A percentile compares a stretch with the other conserved stretches of the same genome.
phyloP scores from a whole-genome alignment of 2,888 invertebrate genomes.

The Brassicogethes aeneus region DNA sequence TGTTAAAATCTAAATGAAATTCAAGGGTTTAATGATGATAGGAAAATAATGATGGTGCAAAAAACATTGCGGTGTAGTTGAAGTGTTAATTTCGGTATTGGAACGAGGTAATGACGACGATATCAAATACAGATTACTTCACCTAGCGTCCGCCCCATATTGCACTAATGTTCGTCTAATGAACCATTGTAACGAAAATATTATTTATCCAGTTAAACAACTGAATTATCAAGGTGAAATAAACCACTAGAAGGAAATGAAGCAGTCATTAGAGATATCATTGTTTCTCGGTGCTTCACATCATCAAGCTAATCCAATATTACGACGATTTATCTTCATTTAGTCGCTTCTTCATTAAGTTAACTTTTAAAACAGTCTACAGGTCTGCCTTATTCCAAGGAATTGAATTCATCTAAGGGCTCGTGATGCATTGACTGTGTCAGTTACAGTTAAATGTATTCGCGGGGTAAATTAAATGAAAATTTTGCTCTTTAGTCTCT shows the following conservation, averaged over 20 bases:
- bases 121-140: constrained; percentile 32
- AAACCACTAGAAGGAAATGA: no score
- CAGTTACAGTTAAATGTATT: no score
- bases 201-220: no score
- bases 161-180: constrained; percentile 11
- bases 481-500: no score
- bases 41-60: constrained; percentile 20
- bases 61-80: constrained; percentile 21
- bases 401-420: background rate
- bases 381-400: no score
- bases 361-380: constrained; percentile 39
- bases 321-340: constrained; percentile 44
- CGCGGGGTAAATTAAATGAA: no score
- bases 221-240: background rate
- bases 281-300: constrained; percentile 30
- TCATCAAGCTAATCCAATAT: constrained; percentile 44
- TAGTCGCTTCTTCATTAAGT: constrained; percentile 42
- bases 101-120: constrained; percentile 23
- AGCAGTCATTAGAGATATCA: constrained; percentile 20
- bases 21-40: constrained; percentile 12
- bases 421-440: background rate
- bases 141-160: constrained; percentile 20
- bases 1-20: background rate
- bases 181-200: no score
- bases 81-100: constrained; percentile 22